phyloP scores from a whole-genome alignment of 2,888 invertebrate genomes.

The Beris chalybata region DNA sequence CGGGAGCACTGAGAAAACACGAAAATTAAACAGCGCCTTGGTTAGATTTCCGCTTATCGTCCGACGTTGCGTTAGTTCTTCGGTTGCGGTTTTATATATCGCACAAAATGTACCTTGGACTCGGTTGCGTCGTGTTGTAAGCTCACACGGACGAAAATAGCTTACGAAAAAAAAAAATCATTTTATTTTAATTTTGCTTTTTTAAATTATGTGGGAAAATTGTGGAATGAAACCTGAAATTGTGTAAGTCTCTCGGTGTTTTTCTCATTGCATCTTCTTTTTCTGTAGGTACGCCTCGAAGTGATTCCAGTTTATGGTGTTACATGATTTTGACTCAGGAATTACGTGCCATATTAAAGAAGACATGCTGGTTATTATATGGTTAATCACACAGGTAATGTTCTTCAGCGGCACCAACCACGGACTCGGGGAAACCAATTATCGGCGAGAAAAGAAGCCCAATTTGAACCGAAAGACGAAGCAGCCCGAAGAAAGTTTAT shows the following conservation, averaged over 20 bases:
- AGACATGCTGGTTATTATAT: too few relatives aligned
- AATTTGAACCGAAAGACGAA: too few relatives aligned
- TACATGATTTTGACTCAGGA: too few relatives aligned
- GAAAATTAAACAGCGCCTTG: conserved; percentile 28
- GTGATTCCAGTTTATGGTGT: too few relatives aligned
- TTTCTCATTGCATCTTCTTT: too few relatives aligned
- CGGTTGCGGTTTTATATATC: conserved; percentile 3
- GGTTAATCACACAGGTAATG: too few relatives aligned
- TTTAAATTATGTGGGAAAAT: conserved; percentile 16
- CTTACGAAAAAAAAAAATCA: not conserved
- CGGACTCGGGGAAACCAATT: too few relatives aligned
- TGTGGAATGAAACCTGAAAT: conserved; percentile 13
- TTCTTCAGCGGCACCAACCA: too few relatives aligned
- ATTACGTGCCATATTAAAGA: too few relatives aligned
- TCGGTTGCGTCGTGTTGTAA: conserved; percentile 14
- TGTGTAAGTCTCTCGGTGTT: not conserved
- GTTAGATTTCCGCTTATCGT: not conserved
- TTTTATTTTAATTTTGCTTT: not conserved
- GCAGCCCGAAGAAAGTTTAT: too few relatives aligned
- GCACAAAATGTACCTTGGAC: not conserved
- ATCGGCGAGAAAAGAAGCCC: too few relatives aligned
- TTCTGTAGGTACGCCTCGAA: too few relatives aligned
- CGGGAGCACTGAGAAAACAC: conserved; percentile 24
- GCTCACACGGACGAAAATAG: conserved; percentile 18
- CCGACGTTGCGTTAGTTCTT: not conserved